Evolutionary conservation across 23 tunicate genomes (phyloP), one percentile per base, ranked within the genome.

Genomic region (Botrylloides violaceus): DNA sequence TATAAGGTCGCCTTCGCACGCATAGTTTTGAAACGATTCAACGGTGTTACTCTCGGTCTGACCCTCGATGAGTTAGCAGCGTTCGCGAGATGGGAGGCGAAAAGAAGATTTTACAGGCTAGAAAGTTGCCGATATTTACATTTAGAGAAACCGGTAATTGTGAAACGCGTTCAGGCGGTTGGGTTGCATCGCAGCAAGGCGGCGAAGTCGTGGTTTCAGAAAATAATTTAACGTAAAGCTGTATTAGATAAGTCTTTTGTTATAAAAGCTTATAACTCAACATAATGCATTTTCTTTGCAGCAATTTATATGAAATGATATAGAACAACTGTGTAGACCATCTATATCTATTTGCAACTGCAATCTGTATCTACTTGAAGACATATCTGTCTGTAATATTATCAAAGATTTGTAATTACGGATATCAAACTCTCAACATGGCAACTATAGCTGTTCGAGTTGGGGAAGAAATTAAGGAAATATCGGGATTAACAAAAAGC

Each of bases 381-480:
- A 43, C 15, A 43, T 43, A 43, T n/a, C n/a, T n/a, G n/a, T n/a
- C n/a, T n/a, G n/a, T n/a, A n/a, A n/a, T n/a, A n/a, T n/a, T n/a
- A n/a, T n/a, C n/a, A n/a, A n/a, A n/a, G n/a, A n/a, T n/a, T n/a
- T n/a, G n/a, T n/a, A n/a, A n/a, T n/a, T n/a, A n/a, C n/a, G n/a
- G n/a, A n/a, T n/a, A n/a, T n/a, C n/a, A n/a, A n/a, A n/a, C n/a
- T n/a, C 53, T 21, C 12, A 68, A 15, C 37, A 85, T 85, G 94
- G 76, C 95, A 9, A 66, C 80, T 24, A 90, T 90, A 35, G 76
- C 83, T 25, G 90, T 90, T 50, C 81, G 85, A n/a, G 81, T 90
- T 36, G 97, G 90, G 9, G 39, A 70, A 19, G 90, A 80, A 61
- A 84, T 84, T 24, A 83, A 90, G 58, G 86, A 79, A 79, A 75